Conservation (phyloP, 2,888 invertebrate genomes). For the Rhamnusium bicolor region DNA sequence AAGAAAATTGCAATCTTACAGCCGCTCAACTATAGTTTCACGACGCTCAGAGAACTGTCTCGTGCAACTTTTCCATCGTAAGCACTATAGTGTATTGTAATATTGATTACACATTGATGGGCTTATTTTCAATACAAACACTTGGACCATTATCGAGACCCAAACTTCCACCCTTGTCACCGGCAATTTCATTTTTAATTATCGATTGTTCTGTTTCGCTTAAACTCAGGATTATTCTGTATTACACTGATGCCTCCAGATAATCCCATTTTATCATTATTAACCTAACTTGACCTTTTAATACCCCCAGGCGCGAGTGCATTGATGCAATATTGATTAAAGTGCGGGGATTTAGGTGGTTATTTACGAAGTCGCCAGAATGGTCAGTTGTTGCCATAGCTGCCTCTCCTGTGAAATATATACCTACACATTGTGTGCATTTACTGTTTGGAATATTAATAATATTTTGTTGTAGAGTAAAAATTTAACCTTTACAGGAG, state of each 20-base stretch:
- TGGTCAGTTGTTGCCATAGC: not conserved
- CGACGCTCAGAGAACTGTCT: no score
- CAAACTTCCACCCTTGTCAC: not conserved
- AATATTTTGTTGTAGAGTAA: no score
- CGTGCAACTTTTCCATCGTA: no score
- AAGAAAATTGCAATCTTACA: no score
- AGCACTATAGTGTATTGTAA: not conserved
- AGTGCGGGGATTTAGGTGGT: constrained; percentile 10
- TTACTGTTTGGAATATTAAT: no score
- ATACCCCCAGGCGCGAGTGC: constrained; percentile 10
- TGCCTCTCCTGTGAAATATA: not conserved
- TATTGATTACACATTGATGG: not conserved
- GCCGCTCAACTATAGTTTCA: no score
- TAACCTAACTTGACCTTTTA: constrained; percentile 3
- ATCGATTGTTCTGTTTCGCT: not conserved
- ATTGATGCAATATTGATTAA: constrained; percentile 25
- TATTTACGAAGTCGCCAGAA: constrained; percentile 16
- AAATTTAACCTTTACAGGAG: no score
- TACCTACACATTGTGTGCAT: no score
- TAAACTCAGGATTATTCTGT: not conserved
- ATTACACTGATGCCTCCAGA: not conserved
- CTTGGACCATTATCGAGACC: not conserved
- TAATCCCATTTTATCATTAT: constrained; percentile 21
- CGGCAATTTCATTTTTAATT: not conserved
- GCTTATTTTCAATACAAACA: not conserved